Conservation (phyloP, 2,888 invertebrate species). For the Cenopis cana region DNA sequence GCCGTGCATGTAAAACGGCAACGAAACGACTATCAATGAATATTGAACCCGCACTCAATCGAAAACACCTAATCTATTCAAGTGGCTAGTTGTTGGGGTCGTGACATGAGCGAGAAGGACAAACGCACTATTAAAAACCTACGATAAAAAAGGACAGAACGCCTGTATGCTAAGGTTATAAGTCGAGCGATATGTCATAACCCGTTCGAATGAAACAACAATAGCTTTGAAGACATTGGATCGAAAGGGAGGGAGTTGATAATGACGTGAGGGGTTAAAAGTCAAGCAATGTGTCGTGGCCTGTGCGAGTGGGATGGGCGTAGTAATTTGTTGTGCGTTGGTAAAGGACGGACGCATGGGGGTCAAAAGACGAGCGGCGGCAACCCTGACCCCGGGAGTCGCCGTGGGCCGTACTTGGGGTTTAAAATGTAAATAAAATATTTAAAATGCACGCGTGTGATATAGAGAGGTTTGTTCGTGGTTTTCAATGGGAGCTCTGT, state of each 20-base stretch:
- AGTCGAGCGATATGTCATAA: conserved; percentile 84
- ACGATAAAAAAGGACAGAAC: conserved; percentile 68
- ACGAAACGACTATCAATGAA: conserved; percentile 80
- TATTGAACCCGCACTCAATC: conserved; percentile 78
- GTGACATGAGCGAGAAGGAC: conserved; percentile 74
- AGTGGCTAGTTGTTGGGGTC: conserved; percentile 81
- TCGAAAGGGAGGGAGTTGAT: conserved; percentile 70
- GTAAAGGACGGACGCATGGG: conserved; percentile 63
- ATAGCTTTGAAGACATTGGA: conserved; percentile 55
- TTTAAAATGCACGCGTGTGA: conserved; percentile 49
- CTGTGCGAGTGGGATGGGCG: conserved; percentile 67
- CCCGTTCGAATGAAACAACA: conserved; percentile 75
- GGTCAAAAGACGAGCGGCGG: conserved; percentile 83
- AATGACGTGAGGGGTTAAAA: conserved; percentile 83
- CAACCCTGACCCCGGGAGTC: conserved; percentile 81
- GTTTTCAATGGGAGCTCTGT: conserved; percentile 55
- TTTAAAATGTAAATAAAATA: conserved; percentile 48
- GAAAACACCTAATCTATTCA: conserved; percentile 85
- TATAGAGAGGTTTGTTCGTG: conserved; percentile 52
- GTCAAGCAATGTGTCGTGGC: conserved; percentile 83
- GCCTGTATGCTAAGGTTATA: conserved; percentile 75
- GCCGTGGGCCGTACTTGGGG: conserved; percentile 71
- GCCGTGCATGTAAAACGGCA: conserved; percentile 78
- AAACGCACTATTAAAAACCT: conserved; percentile 57
- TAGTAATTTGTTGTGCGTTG: conserved; percentile 57